Conservation (phyloP, 2,797 vertebrate genomes). For the Mormyrus proboscirostris region DNA sequence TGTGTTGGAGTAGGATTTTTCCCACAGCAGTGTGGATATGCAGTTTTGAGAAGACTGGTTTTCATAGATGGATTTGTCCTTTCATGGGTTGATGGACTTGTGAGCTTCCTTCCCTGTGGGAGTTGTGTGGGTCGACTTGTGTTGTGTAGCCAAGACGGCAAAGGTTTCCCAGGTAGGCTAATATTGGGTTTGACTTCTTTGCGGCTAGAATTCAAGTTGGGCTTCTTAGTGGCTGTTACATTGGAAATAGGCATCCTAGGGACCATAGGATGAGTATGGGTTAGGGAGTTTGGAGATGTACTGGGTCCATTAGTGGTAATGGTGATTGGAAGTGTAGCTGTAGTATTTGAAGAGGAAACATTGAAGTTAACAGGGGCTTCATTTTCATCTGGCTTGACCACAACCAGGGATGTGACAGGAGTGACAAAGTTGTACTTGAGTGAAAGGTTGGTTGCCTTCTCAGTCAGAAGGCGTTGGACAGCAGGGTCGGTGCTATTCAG, state of each 20-base stretch:
- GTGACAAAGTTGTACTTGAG: constrained; percentile 79
- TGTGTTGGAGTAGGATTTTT: constrained; percentile 39
- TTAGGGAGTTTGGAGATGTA: constrained; percentile 13
- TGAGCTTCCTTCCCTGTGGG: constrained; percentile 12
- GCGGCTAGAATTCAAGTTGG: constrained; percentile 11
- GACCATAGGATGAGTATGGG: not conserved
- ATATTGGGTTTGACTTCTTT: constrained; percentile 43
- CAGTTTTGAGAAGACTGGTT: constrained; percentile 40
- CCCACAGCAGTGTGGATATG: constrained; percentile 34
- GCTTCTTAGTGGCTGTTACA: constrained; percentile 37
- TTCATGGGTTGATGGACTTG: constrained; percentile 23
- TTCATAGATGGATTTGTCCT: constrained; percentile 33
- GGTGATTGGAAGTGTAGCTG: constrained; percentile 25
- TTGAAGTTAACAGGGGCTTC: constrained; percentile 31
- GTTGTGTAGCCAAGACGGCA: constrained; percentile 33
- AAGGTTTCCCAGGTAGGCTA: constrained; percentile 29
- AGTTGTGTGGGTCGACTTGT: constrained; percentile 33
- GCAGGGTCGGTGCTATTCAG: constrained; percentile 57
- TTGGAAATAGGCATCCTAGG: constrained; percentile 28
- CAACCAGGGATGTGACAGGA: constrained; percentile 73
- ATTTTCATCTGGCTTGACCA: constrained; percentile 67
- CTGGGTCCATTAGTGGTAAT: constrained; percentile 34
- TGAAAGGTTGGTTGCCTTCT: constrained; percentile 74
- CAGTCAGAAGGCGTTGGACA: constrained; percentile 56
- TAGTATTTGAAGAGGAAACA: constrained; percentile 25